Evolutionary conservation across 2,113 vertebrate species (phyloP).

Genomic region (Odocoileus hemionus): DNA sequence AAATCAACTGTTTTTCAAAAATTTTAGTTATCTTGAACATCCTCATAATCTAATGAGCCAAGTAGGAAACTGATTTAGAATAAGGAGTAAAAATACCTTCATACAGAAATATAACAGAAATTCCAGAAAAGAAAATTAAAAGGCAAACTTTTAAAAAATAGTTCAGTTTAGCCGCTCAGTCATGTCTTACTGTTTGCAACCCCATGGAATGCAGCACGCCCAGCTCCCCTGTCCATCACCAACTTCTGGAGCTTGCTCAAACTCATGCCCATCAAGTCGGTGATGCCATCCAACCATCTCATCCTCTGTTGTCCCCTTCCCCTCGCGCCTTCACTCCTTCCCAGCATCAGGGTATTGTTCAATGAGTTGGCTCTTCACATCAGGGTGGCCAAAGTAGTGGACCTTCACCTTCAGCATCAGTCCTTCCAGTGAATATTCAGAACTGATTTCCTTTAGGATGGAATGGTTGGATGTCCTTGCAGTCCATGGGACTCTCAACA

Average conservation of each 20-base stretch:
- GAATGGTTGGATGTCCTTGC: not conserved
- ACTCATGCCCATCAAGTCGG: not conserved
- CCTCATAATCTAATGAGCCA: not conserved
- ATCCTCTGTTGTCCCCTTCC: not conserved
- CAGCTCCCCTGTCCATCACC: not conserved
- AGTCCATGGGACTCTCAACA: not conserved
- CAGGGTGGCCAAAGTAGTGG: not conserved
- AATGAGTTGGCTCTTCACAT: not conserved
- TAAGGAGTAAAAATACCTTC: not conserved
- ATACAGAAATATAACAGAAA: not conserved
- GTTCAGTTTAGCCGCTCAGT: not conserved
- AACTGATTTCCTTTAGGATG: not conserved
- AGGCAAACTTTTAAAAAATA: not conserved
- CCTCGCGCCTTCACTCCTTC: fast-evolving
- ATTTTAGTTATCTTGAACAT: not conserved
- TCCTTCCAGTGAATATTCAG: not conserved
- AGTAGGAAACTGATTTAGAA: not conserved
- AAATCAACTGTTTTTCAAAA: not conserved
- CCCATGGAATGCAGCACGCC: not conserved
- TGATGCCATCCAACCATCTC: not conserved
- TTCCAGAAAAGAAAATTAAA: not conserved
- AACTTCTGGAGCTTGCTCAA: not conserved
- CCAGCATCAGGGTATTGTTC: not conserved
- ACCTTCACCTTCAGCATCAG: not conserved
- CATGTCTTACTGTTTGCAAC: not conserved